These are phyloP conservation scores for Platynereis dumerilii DNA, from an alignment of 2,888 invertebrate species.

Conservation along the genomic window DNA sequence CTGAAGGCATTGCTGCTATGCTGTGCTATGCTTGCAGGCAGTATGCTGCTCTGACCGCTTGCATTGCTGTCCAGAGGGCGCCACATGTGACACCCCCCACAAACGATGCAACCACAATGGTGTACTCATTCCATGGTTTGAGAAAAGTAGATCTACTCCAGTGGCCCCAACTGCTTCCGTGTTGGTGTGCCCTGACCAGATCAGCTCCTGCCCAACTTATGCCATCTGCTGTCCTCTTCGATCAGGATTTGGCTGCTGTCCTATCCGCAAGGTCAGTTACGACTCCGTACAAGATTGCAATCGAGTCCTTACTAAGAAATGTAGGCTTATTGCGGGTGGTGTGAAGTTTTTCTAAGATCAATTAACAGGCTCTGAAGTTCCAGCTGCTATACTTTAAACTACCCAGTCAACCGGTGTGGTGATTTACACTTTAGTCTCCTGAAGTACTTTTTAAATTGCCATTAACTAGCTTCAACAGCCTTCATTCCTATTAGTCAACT, in stretches of 20 bases:
- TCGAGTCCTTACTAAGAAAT: too few species aligned
- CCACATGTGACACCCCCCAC: slow-evolving; percentile 38
- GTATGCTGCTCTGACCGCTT: slow-evolving; percentile 53
- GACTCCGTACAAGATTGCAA: too few species aligned
- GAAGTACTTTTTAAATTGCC: too few species aligned
- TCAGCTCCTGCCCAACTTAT: slow-evolving; percentile 40
- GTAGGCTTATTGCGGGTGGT: too few species aligned
- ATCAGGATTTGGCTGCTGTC: slow-evolving; percentile 55
- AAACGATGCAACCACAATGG: slow-evolving; percentile 20
- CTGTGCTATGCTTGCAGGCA: slow-evolving; percentile 38
- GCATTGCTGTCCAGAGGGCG: slow-evolving; percentile 55
- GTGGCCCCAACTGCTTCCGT: neutral
- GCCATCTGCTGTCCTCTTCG: slow-evolving; percentile 50
- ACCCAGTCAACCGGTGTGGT: too few species aligned
- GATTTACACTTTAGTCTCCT: too few species aligned
- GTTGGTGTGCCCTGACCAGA: slow-evolving; percentile 11
- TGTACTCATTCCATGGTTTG: slow-evolving; percentile 8
- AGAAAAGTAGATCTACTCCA: slow-evolving; percentile 3
- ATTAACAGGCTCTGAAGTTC: too few species aligned
- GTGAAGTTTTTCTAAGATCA: too few species aligned
- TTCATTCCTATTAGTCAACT: too few species aligned
- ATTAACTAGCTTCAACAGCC: too few species aligned
- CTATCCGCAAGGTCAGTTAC: slow-evolving; percentile 45
- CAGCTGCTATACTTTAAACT: too few species aligned
- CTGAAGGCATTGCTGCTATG: neutral